Evolutionary conservation across 2,113 vertebrate species (phyloP).

Genomic region (Melanerpes aurifrons): DNA sequence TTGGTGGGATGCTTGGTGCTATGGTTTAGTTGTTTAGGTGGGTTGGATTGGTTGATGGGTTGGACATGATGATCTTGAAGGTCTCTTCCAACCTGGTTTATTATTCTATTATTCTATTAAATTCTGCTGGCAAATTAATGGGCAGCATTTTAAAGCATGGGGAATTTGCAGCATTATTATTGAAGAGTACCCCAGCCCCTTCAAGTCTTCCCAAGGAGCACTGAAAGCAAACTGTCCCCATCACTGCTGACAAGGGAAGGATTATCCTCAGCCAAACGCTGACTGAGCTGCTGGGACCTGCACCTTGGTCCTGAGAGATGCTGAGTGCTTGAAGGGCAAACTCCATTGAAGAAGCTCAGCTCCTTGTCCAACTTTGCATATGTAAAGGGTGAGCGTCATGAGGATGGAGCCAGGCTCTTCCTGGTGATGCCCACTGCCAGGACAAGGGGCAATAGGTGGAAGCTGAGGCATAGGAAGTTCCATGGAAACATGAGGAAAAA

Average conservation of each 20-base stretch:
- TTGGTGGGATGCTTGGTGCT: too few relatives aligned
- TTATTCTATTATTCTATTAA: not conserved
- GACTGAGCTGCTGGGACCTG: not conserved
- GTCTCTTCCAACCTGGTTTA: too few relatives aligned
- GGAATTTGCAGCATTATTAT: constrained; percentile 21
- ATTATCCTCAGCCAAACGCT: not conserved
- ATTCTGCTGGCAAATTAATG: constrained; percentile 28
- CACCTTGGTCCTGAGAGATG: not conserved
- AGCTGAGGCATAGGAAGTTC: too few relatives aligned
- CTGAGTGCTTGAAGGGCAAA: not conserved
- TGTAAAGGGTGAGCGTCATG: too few relatives aligned
- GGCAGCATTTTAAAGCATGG: not conserved
- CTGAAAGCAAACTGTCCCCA: not conserved
- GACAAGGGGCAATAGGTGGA: too few relatives aligned
- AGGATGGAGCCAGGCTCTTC: too few relatives aligned
- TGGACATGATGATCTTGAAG: too few relatives aligned
- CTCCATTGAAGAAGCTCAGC: not conserved
- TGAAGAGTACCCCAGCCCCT: not conserved
- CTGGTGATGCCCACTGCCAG: too few relatives aligned
- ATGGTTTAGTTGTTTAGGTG: too few relatives aligned
- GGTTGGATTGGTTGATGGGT: too few relatives aligned
- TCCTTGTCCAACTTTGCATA: not conserved
- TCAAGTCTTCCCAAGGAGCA: not conserved
- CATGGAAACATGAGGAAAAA: too few relatives aligned
- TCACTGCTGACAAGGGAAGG: not conserved